phyloP scores from a whole-genome alignment of 2,113 vertebrate genomes.

The Ageneiosus marmoratus region DNA sequence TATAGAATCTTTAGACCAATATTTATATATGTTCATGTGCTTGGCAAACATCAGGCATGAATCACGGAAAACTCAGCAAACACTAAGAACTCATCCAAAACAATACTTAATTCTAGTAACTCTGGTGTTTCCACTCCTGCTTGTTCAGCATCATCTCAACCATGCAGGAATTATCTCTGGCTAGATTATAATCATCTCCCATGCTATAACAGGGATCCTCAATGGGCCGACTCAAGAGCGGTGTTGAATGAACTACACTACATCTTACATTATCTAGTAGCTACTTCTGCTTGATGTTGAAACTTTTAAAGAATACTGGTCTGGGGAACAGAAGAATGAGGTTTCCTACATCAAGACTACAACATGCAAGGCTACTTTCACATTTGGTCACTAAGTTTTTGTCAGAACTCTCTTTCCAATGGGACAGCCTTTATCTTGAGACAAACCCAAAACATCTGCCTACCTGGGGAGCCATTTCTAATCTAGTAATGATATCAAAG shows the following conservation, averaged over 20 bases:
- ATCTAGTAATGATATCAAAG: background rate
- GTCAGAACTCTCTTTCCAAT: background rate
- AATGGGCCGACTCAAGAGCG: too few species aligned
- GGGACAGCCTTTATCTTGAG: background rate
- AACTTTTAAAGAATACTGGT: background rate
- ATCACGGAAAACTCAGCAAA: background rate
- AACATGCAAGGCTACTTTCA: background rate
- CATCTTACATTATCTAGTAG: background rate
- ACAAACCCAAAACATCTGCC: background rate
- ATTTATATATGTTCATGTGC: background rate
- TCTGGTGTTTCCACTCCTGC: background rate
- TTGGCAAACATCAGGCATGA: background rate
- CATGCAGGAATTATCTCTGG: background rate
- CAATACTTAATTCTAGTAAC: background rate
- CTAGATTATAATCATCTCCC: background rate
- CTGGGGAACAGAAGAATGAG: background rate
- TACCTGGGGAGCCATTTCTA: background rate
- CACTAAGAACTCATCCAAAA: background rate
- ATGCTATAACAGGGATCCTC: too few species aligned
- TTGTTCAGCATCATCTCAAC: background rate
- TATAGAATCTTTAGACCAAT: background rate
- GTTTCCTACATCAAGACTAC: background rate
- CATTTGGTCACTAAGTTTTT: background rate
- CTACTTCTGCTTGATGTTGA: background rate
- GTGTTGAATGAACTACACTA: background rate